Evolutionary conservation across 2,888 invertebrate species (phyloP).

Genomic region (Drosophila falleni): DNA sequence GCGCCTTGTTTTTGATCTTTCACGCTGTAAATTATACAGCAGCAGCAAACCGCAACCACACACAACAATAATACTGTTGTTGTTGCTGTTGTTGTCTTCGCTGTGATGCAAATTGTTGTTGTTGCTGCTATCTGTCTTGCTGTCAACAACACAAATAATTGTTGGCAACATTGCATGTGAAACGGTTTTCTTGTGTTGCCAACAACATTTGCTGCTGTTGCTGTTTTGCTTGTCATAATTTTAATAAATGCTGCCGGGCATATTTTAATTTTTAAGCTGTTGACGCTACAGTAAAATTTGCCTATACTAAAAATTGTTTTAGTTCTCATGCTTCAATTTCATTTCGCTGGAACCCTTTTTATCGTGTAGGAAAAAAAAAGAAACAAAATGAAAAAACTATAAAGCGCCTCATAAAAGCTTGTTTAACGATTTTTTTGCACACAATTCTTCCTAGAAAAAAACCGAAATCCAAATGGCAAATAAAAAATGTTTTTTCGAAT

Average conservation of each 20-base stretch:
- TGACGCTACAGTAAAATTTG: conserved; percentile 37
- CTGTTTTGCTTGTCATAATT: conserved; percentile 68
- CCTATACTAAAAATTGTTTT: conserved; percentile 30
- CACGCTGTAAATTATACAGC: conserved; percentile 60
- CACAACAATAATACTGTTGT: conserved; percentile 30
- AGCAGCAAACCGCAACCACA: conserved; percentile 28
- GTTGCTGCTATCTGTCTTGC: conserved; percentile 62
- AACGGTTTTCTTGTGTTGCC: conserved; percentile 59
- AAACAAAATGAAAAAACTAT: conserved; percentile 24
- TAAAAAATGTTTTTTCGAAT: conserved; percentile 40
- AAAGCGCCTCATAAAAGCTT: conserved; percentile 43
- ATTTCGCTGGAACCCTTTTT: conserved; percentile 40
- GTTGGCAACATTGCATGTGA: conserved; percentile 62
- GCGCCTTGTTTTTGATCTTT: conserved; percentile 61
- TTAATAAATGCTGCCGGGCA: conserved; percentile 47
- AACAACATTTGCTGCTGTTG: conserved; percentile 51
- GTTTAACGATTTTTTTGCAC: conserved; percentile 46
- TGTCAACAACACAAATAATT: conserved; percentile 69
- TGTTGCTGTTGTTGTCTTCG: conserved; percentile 20
- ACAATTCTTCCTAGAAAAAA: conserved; percentile 65
- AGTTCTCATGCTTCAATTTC: conserved; percentile 15
- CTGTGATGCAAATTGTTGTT: conserved; percentile 49
- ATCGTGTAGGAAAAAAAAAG: not conserved
- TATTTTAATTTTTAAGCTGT: conserved; percentile 37
- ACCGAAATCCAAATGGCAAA: conserved; percentile 51